Evolutionary conservation across 2,888 invertebrate species (phyloP).

Genomic region (Zaprionus obscuricornis): DNA sequence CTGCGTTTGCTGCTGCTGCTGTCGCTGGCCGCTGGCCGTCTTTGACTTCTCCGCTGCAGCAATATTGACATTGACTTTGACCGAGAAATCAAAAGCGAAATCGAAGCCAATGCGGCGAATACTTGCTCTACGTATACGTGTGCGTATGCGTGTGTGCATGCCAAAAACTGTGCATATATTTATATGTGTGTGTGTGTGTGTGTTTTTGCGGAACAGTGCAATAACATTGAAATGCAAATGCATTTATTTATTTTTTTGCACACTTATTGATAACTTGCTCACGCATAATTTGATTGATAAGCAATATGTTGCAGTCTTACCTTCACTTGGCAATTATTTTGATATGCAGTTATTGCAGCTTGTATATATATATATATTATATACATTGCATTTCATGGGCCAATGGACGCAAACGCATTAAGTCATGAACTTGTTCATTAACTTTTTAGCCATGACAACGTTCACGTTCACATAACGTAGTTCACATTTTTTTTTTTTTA

Average conservation of each 20-base stretch:
- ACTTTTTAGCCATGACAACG: constrained; percentile 1
- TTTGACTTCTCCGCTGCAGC: constrained; percentile 29
- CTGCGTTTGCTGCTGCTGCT: constrained; percentile 27
- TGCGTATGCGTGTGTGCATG: neutral
- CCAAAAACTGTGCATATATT: no score
- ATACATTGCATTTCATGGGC: constrained; percentile 1
- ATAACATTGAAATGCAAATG: constrained; percentile 2
- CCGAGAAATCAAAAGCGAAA: constrained; percentile 71
- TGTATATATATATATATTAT: no score
- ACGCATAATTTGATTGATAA: constrained; percentile 7
- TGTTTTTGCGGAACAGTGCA: neutral
- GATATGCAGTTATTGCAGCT: no score
- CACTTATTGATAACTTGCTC: constrained; percentile 6
- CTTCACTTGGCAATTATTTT: no score
- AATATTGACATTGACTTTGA: constrained; percentile 81
- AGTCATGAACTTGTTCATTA: no score
- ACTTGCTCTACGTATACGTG: constrained; percentile 2
- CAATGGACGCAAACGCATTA: constrained; percentile 12
- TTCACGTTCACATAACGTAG: no score
- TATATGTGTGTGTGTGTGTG: neutral
- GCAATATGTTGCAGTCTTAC: no score
- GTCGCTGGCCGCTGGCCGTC: constrained; percentile 22
- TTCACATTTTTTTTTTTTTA: neutral
- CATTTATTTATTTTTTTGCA: constrained; percentile 7
- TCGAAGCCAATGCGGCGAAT: constrained; percentile 65